A percentile compares a stretch with the other conserved stretches of the same genome.
These are phyloP conservation scores for Falco concolor DNA, from an alignment of 2,797 vertebrate genomes.

Conservation along the genomic window DNA sequence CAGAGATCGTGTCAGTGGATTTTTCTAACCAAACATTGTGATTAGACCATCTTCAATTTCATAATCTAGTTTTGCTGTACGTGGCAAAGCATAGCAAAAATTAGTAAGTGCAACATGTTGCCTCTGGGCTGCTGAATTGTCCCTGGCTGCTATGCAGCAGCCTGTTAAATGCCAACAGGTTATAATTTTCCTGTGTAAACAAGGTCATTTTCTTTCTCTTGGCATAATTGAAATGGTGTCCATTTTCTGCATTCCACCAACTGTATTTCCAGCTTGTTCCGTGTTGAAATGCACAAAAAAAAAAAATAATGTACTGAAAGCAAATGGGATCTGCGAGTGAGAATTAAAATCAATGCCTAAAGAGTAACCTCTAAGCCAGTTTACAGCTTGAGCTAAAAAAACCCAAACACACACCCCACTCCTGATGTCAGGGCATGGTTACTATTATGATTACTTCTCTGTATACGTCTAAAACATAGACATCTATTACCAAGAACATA, in stretches of 20 bases:
- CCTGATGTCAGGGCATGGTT: not conserved
- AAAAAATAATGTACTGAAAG: not conserved
- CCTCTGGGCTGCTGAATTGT: not conserved
- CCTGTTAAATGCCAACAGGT: not conserved
- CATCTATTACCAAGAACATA: not conserved
- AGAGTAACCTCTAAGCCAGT: not conserved
- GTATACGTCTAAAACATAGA: not conserved
- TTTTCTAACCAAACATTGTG: not conserved
- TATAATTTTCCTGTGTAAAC: slow-evolving; percentile 18
- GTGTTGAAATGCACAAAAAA: not conserved
- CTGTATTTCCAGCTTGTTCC: not conserved
- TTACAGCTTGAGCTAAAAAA: not conserved
- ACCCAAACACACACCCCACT: no score
- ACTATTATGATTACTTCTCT: not conserved
- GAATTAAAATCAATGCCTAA: not conserved
- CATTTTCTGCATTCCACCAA: not conserved
- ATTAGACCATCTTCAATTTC: not conserved
- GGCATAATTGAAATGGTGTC: not conserved
- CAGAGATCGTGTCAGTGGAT: not conserved
- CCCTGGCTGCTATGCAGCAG: not conserved
- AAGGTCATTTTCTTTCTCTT: not conserved
- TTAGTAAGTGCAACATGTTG: not conserved
- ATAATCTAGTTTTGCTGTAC: not conserved
- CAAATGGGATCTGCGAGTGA: not conserved
- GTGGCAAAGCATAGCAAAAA: not conserved